These are phyloP conservation scores for Phalloptychus januarius DNA, from an alignment of 2,797 vertebrate genomes.

Conservation along the genomic window DNA sequence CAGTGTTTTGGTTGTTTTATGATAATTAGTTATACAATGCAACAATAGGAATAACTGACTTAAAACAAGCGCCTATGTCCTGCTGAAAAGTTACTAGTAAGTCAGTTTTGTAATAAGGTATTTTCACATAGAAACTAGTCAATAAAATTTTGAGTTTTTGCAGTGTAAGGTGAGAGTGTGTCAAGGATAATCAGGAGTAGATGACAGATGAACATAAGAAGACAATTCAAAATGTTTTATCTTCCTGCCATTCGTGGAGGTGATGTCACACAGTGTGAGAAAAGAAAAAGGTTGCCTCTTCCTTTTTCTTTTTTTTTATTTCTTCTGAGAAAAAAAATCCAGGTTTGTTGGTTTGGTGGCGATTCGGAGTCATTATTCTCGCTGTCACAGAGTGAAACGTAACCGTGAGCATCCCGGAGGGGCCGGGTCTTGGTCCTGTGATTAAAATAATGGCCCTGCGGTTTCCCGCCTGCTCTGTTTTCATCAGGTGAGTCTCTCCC, in stretches of 20 bases:
- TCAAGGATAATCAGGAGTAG: not conserved
- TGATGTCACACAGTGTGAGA: not conserved
- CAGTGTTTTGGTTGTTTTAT: too few relatives aligned
- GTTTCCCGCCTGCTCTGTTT: conserved; percentile 17
- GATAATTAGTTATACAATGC: too few relatives aligned
- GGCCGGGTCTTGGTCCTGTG: not conserved
- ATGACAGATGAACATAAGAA: not conserved
- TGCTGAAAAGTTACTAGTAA: too few relatives aligned
- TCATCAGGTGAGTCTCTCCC: conserved; percentile 51
- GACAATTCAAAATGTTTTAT: not conserved
- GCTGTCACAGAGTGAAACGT: conserved; percentile 11
- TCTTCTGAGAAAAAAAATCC: not conserved
- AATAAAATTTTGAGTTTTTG: too few relatives aligned
- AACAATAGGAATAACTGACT: too few relatives aligned
- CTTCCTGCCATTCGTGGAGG: conserved; percentile 1
- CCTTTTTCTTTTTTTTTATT: not conserved
- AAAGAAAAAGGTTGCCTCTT: not conserved
- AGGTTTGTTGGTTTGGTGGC: not conserved
- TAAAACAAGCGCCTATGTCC: too few relatives aligned
- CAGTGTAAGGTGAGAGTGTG: too few relatives aligned
- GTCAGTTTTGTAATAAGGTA: too few relatives aligned
- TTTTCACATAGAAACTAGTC: too few relatives aligned
- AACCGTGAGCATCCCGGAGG: not conserved
- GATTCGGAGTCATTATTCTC: not conserved
- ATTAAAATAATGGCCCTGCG: not conserved